Conservation (phyloP, 1,140 invertebrate species). For the Dendrolimus punctatus region DNA sequence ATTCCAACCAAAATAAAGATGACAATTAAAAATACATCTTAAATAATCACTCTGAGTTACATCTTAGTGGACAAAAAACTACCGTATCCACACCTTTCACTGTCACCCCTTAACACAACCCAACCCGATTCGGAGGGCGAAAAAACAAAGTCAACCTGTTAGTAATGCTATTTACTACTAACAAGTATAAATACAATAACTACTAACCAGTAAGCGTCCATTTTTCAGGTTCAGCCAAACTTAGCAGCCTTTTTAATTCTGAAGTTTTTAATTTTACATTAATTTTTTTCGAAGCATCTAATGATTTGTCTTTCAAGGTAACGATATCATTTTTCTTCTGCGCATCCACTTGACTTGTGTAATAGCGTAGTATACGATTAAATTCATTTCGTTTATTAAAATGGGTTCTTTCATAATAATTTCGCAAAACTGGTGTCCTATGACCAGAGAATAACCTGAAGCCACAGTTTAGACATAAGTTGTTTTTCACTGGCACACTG, state of each 20-base stretch:
- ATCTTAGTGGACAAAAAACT: too few relatives aligned
- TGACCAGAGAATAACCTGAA: conserved; percentile 55
- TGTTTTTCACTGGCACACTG: conserved; percentile 26
- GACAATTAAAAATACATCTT: too few relatives aligned
- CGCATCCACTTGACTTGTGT: conserved; percentile 49
- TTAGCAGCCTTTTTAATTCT: conserved; percentile 76
- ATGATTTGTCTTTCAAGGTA: conserved; percentile 30
- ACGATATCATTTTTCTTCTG: conserved; percentile 44
- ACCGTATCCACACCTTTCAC: too few relatives aligned
- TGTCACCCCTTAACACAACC: too few relatives aligned
- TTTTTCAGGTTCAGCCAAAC: conserved; percentile 81
- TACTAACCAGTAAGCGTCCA: conserved; percentile 75
- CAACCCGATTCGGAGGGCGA: too few relatives aligned
- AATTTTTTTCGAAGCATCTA: conserved; percentile 37
- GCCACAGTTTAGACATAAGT: conserved; percentile 50
- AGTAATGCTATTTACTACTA: too few relatives aligned
- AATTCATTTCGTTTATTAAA: conserved; percentile 28
- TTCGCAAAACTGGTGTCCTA: conserved; percentile 39
- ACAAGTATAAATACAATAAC: conserved; percentile 1
- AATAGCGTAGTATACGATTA: conserved; percentile 37
- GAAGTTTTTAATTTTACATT: conserved; percentile 69
- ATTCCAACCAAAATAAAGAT: too few relatives aligned
- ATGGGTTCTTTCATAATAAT: conserved; percentile 48
- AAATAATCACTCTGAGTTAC: too few relatives aligned
- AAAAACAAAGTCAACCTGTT: too few relatives aligned